phyloP scores from a whole-genome alignment of 2,888 invertebrate genomes.

The Nomada goodeniana region DNA sequence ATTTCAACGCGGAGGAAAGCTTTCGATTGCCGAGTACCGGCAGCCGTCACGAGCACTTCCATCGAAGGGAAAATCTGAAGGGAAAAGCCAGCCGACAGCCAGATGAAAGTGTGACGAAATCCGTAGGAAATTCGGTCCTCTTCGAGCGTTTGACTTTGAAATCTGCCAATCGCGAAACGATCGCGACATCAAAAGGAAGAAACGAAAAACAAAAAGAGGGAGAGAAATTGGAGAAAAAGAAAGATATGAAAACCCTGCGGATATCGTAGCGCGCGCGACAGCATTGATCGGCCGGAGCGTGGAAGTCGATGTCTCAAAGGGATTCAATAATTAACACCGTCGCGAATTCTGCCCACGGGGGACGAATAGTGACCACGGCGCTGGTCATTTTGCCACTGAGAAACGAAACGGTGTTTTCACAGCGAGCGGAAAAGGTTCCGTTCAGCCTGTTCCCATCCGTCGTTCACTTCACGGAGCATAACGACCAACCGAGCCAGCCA shows the following conservation, averaged over 20 bases:
- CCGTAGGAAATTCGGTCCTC: slow-evolving; percentile 53
- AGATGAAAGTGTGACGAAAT: slow-evolving; percentile 54
- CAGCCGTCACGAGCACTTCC: slow-evolving; percentile 62
- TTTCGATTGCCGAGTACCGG: slow-evolving; percentile 46
- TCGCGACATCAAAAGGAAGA: neutral
- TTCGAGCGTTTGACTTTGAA: neutral
- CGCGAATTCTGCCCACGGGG: neutral
- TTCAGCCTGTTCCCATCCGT: slow-evolving; percentile 69
- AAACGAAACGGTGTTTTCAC: slow-evolving; percentile 60
- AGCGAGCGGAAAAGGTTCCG: slow-evolving; percentile 69
- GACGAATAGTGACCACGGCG: slow-evolving; percentile 23
- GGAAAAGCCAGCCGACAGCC: slow-evolving; percentile 37
- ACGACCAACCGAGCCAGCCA: slow-evolving; percentile 66
- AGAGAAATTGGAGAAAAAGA: too few relatives aligned
- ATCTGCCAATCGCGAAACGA: neutral
- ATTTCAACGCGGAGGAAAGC: slow-evolving; percentile 50
- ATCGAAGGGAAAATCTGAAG: slow-evolving; percentile 35
- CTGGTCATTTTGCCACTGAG: slow-evolving; percentile 54
- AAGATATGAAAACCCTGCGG: too few relatives aligned
- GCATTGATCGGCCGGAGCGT: neutral
- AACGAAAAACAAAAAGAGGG: neutral
- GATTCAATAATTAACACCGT: slow-evolving; percentile 34
- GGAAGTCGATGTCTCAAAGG: slow-evolving; percentile 23
- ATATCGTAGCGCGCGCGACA: too few relatives aligned
- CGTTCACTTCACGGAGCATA: slow-evolving; percentile 72